Conservation (phyloP, 2,888 invertebrate species). For the Microchrysa polita region DNA sequence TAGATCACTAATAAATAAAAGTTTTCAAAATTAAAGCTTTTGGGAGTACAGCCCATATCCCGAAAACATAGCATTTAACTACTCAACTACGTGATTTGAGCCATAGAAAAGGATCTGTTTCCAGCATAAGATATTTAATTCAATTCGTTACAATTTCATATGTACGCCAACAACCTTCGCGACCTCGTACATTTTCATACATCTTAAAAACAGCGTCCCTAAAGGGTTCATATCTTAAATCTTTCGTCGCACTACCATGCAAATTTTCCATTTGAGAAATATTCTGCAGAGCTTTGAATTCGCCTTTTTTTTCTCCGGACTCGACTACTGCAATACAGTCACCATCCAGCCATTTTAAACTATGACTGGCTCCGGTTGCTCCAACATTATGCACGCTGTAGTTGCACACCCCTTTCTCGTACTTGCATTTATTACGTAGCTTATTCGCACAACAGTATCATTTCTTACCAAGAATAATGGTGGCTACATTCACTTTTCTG, state of each 20-base stretch:
- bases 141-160: not conserved
- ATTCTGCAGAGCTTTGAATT: constrained; percentile 25
- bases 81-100: too few species aligned
- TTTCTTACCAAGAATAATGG: not conserved
- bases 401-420: not conserved
- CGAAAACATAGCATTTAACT: too few species aligned
- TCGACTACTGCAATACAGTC: constrained; percentile 32
- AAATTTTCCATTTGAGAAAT: constrained; percentile 48
- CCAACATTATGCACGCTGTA: constrained; percentile 1
- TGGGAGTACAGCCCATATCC: too few species aligned
- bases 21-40: too few species aligned
- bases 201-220: constrained; percentile 28
- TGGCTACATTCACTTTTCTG: constrained; percentile 3
- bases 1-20: too few species aligned
- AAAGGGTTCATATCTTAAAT: constrained; percentile 42
- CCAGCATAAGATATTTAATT: not conserved
- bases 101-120: not conserved
- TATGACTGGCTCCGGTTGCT: too few species aligned
- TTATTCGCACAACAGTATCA: constrained; percentile 27
- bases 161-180: constrained; percentile 20
- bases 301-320: constrained; percentile 33
- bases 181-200: constrained; percentile 29
- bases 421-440: constrained; percentile 8
- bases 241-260: constrained; percentile 49
- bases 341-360: too few species aligned